A percentile compares a stretch with the other conserved stretches of the same genome.
Evolutionary conservation across 1,140 invertebrate genomes (phyloP).

Genomic region (Drosophila punjabiensis): DNA sequence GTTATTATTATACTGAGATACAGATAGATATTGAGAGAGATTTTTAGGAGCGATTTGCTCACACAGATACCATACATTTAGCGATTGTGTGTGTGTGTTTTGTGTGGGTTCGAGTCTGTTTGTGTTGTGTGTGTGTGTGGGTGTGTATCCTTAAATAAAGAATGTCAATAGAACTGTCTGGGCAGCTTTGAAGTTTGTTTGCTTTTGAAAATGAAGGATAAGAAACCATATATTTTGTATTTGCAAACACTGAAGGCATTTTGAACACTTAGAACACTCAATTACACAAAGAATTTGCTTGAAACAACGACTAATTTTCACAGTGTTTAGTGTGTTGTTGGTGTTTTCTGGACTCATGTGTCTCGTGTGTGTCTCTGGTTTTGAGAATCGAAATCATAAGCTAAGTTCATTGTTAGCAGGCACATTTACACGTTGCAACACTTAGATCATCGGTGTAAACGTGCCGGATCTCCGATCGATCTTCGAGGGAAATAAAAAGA

Average conservation of each 20-base stretch:
- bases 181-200: constrained; percentile 59
- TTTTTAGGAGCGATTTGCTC: constrained; percentile 48
- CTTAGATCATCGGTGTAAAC: constrained; percentile 60
- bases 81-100: constrained; percentile 50
- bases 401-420: constrained; percentile 64
- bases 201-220: constrained; percentile 62
- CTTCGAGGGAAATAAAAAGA: constrained; percentile 43
- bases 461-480: constrained; percentile 44
- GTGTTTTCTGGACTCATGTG: constrained; percentile 26
- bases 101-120: constrained; percentile 32
- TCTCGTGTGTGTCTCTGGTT: constrained; percentile 22
- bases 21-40: constrained; percentile 36
- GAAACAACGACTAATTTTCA: constrained; percentile 79
- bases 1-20: constrained; percentile 32
- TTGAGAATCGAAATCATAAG: constrained; percentile 61
- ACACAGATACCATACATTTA: constrained; percentile 73
- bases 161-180: constrained; percentile 41
- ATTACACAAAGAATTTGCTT: constrained; percentile 80
- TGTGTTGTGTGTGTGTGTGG: constrained; percentile 36
- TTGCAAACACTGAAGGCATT: constrained; percentile 83
- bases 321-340: constrained; percentile 56
- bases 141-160: constrained; percentile 46
- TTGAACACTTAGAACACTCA: constrained; percentile 81
- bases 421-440: constrained; percentile 70
- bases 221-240: constrained; percentile 70